Conservation (phyloP, 2,797 vertebrate species). For the Harpagifer antarcticus region DNA sequence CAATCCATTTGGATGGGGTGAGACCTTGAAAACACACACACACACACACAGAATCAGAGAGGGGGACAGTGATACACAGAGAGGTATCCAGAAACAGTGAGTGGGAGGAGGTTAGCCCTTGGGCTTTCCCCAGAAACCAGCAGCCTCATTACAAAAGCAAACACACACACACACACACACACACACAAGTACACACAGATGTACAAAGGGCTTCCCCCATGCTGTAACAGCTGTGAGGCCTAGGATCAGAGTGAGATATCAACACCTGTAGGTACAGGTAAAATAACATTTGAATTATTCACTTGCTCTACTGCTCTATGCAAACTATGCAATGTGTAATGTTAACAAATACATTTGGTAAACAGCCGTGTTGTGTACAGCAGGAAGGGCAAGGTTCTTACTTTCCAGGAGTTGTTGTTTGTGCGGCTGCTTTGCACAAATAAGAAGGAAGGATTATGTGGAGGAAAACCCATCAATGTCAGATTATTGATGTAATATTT, state of each 20-base stretch:
- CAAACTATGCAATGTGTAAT: neutral
- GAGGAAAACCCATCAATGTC: constrained; percentile 78
- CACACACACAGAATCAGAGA: constrained; percentile 28
- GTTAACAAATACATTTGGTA: constrained; percentile 24
- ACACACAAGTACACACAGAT: constrained; percentile 28
- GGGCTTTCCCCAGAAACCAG: constrained; percentile 79
- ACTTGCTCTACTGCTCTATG: constrained; percentile 11
- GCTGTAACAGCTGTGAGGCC: constrained; percentile 71
- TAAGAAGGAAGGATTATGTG: constrained; percentile 59
- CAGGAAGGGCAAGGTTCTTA: constrained; percentile 10
- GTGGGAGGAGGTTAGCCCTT: constrained; percentile 79
- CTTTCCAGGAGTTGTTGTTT: constrained; percentile 62
- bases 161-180: constrained; percentile 65
- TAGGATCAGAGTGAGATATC: constrained; percentile 56
- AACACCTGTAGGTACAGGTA: constrained; percentile 50
- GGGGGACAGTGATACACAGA: constrained; percentile 53
- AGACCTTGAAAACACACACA: constrained; percentile 6
- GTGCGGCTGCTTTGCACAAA: constrained; percentile 55
- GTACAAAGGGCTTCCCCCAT: constrained; percentile 73
- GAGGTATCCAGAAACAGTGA: constrained; percentile 68
- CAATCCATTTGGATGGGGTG: constrained; percentile 41
- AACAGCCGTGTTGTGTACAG: constrained; percentile 7
- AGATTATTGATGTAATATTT: constrained; percentile 86
- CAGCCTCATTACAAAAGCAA: constrained; percentile 76
- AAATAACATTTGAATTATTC: constrained; percentile 58